These are phyloP conservation scores for Meliscaeva auricollis DNA, from an alignment of 2,888 invertebrate species.

Conservation along the genomic window DNA sequence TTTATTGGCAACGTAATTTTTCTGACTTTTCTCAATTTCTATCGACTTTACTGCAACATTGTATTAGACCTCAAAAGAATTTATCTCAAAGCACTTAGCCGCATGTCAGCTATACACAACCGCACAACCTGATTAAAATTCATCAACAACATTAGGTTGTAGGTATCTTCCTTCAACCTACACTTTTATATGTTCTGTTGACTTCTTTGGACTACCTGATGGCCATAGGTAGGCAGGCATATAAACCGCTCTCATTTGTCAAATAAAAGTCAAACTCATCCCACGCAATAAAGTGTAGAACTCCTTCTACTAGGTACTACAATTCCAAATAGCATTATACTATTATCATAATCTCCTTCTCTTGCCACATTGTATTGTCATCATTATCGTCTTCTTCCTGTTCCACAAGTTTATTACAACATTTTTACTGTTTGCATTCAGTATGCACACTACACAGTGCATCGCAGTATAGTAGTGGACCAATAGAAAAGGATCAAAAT, in stretches of 20 bases:
- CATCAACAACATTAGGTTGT: not conserved
- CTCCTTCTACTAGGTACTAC: constrained; percentile 20
- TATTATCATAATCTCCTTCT: constrained; percentile 60
- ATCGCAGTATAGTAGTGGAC: not conserved
- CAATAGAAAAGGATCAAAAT: constrained; percentile 38
- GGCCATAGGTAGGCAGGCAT: not conserved
- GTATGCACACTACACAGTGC: too few relatives aligned
- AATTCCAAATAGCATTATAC: constrained; percentile 37
- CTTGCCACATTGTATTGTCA: constrained; percentile 63
- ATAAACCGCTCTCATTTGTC: constrained; percentile 61
- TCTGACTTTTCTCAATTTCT: not conserved
- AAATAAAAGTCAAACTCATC: constrained; percentile 44
- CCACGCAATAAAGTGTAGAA: constrained; percentile 37
- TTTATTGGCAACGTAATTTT: too few relatives aligned
- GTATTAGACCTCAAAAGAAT: not conserved
- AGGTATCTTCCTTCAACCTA: not conserved
- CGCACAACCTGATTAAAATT: not conserved
- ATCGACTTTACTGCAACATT: not conserved
- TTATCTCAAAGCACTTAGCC: constrained; percentile 37
- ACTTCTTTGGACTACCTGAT: constrained; percentile 17
- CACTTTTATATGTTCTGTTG: not conserved
- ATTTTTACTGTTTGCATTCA: constrained; percentile 17
- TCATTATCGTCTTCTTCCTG: constrained; percentile 65
- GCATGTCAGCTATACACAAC: not conserved
- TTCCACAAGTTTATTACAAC: constrained; percentile 48